A percentile compares a stretch with the other conserved stretches of the same genome.
These are phyloP conservation scores for Lathronympha strigana DNA, from an alignment of 2,888 invertebrate species.

Conservation along the genomic window DNA sequence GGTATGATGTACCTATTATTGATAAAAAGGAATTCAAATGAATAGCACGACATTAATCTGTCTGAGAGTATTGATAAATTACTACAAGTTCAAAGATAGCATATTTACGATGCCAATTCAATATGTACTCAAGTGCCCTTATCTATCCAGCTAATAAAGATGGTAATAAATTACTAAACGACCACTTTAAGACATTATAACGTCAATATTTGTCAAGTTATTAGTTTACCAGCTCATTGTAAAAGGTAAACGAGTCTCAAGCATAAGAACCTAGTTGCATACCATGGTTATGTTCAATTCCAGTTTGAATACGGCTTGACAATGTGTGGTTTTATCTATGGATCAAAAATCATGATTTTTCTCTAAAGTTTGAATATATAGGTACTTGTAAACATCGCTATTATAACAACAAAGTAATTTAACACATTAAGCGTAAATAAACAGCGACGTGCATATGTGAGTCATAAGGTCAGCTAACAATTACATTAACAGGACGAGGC, in stretches of 20 bases:
- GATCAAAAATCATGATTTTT: background rate
- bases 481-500: conserved; percentile 27
- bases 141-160: conserved; percentile 26
- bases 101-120: conserved; percentile 15
- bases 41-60: conserved; percentile 6
- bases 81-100: conserved; percentile 20
- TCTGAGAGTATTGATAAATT: conserved; percentile 9
- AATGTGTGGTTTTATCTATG: conserved; percentile 1
- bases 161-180: conserved; percentile 17
- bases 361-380: background rate
- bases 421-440: background rate
- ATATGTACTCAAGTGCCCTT: conserved; percentile 16
- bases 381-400: background rate
- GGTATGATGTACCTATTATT: background rate
- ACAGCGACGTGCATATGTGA: conserved; percentile 7
- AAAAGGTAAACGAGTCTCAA: no score
- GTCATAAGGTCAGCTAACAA: conserved; percentile 30
- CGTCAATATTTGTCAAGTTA: conserved; percentile 20
- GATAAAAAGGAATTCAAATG: background rate
- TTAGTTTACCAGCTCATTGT: background rate
- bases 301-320: background rate
- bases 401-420: background rate
- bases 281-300: background rate
- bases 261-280: no score
- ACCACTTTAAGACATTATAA: conserved; percentile 15